phyloP scores from a whole-genome alignment of 2,888 invertebrate genomes.

The Ormyrus nitidulus region DNA sequence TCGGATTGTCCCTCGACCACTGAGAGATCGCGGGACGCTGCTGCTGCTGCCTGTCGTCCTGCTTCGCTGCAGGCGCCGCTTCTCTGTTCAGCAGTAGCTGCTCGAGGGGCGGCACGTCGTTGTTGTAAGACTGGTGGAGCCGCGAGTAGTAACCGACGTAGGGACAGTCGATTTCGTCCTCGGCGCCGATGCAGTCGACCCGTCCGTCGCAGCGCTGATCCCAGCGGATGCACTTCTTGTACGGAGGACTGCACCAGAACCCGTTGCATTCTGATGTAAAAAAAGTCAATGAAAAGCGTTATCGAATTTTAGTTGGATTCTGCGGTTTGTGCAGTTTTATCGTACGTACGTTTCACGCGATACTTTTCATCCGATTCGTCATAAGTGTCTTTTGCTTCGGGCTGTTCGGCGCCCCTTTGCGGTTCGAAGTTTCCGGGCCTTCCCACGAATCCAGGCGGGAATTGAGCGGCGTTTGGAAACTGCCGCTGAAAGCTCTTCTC shows the following conservation, averaged over 20 bases:
- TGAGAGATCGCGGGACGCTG: no score
- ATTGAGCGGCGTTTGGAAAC: neutral
- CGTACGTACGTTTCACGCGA: neutral
- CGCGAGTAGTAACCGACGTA: slow-evolving; percentile 34
- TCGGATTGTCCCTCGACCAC: no score
- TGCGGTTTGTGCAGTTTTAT: no score
- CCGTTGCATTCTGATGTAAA: slow-evolving; percentile 73
- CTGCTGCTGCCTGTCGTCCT: neutral
- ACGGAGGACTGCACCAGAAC: slow-evolving; percentile 82
- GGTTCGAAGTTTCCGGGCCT: neutral
- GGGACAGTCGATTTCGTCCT: slow-evolving; percentile 86
- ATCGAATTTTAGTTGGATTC: neutral
- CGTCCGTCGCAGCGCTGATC: slow-evolving; percentile 81
- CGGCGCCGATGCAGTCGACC: slow-evolving; percentile 81
- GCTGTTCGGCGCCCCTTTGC: neutral
- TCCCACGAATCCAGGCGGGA: no score
- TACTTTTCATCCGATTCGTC: slow-evolving; percentile 32
- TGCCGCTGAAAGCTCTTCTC: neutral
- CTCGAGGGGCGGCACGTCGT: neutral
- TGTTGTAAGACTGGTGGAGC: neutral
- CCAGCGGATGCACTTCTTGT: slow-evolving; percentile 81
- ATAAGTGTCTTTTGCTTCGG: neutral
- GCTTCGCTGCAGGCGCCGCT: neutral
- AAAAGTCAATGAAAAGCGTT: neutral
- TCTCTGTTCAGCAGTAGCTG: neutral